Base-by-base conservation (phyloP, 2,888 invertebrate species). In the Lasioglossum lativentre region DNA sequence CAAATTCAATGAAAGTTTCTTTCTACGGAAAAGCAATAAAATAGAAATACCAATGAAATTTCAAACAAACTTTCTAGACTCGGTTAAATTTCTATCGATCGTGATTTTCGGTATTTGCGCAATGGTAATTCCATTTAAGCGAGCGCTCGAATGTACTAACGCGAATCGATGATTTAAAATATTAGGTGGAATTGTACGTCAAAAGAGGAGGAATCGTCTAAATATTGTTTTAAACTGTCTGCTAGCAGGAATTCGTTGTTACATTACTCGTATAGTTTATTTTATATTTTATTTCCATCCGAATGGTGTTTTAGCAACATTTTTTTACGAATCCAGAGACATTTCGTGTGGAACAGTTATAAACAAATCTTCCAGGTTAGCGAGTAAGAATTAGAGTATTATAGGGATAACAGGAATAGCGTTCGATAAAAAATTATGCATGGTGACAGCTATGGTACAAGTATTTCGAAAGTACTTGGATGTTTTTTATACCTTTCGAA, bases 261-360 rank as follows among this genome's bases (percentile, higher is more conserved):
- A 82, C 42, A 72, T 95, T 95, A 93, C 91, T 94, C 94, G 78
- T 84, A 86, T 85, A 86, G 75, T 90, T 86, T 85, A 83, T 85
- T 82, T 83, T 70, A 56, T 81, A 74, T 34, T 63, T 63, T 63
- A 68, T 66, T 80, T 75, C 59, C 77, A 81, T 68, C 70, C 83
- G 73, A 63, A 59, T 79, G 47, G 8, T 45, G 27, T 75, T 74
- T 56, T 34, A 72, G 59, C 12, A 19, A 34, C 38, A n/a, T 75
- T 82, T 73, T 68, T 77, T 8, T 52, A 52, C 12, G 3, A 30
- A 73, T 59, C 59, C 6, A 23, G 30, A 70, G 45, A n/a, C 59
- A 78, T 56, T 75, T 71, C 52, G 42, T 52, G 52, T 12, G 42
- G 75, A 70, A 30, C 12, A 52, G 80, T 63, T 75, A 85, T 86